Evolutionary conservation across 1,140 invertebrate species (phyloP), one percentile per base, ranked within the genome.

Genomic region (Cotesia vestalis): DNA sequence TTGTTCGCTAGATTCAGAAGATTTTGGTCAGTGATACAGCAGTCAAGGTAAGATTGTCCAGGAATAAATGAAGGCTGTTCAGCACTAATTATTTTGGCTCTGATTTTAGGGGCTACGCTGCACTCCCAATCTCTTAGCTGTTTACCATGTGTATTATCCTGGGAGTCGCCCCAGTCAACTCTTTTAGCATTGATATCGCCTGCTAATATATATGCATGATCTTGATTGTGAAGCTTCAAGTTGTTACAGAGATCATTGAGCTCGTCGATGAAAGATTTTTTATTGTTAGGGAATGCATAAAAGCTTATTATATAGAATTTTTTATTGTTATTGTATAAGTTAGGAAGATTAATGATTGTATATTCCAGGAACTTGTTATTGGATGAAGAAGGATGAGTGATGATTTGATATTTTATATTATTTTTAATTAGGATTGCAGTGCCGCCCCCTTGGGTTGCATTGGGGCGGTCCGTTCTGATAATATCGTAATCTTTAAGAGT

Each of bases 291-390:
- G 3, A 27, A 35, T 34, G 52, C 66, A 38, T 67, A 67, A 12
- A 34, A 11, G 27, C 66, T 67, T 4, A n/a, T 17, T 55, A 67
- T 40, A 8, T 40, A 40, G 38, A 40, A 40, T 3, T 40, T 67
- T 40, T 35, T 36, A 6, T 12, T 0, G 5, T 57, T 68, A 11
- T 59, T 57, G 4, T 38, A n/a, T n/a, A n/a, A 14, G n/a, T 9
- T n/a, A 6, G 3, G 8, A 4, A 85, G 36, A 38, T 70, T 46
- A 12, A 70, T 53, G 89, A 1, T 79, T 83, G 11, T 85, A 83
- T 0, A 85, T 78, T 4, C 59, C 1, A 70, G 3, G 5, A 51
- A 4, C 35, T 27, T 3, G 12, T 70, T 70, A 3, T 70, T 70
- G 3, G 17, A 11, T 51, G 68, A 70, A 1, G 8, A 46, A 9